Evolutionary conservation across 2,113 vertebrate genomes (phyloP).

Genomic region (Leptobrachium leishanense): DNA sequence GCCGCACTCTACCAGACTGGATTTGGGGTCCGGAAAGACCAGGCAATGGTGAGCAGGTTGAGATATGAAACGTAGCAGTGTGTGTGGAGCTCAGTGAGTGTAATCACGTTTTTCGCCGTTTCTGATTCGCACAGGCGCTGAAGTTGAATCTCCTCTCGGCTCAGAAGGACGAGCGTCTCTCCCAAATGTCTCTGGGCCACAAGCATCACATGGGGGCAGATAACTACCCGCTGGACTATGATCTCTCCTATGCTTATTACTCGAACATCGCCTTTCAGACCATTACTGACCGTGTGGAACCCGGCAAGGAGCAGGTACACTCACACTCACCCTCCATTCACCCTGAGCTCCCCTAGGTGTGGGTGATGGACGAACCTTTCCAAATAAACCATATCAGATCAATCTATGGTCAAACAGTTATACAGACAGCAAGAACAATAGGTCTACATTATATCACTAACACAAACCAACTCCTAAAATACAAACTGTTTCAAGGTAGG

Average conservation of each 20-base stretch:
- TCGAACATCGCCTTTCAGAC: slow-evolving; percentile 72
- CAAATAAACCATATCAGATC: too few species aligned
- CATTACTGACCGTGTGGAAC: slow-evolving; percentile 57
- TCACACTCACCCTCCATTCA: too few species aligned
- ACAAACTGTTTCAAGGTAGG: too few species aligned
- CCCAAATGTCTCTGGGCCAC: slow-evolving; percentile 69
- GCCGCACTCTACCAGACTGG: slow-evolving; percentile 67
- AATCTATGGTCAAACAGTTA: too few species aligned
- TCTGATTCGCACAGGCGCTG: slow-evolving; percentile 61
- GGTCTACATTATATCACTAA: too few species aligned
- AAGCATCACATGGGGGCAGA: slow-evolving; percentile 65
- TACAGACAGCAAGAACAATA: too few species aligned
- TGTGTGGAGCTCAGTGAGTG: too few species aligned
- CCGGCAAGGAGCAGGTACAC: slow-evolving; percentile 65
- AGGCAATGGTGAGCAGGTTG: slow-evolving; percentile 58
- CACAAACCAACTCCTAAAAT: too few species aligned
- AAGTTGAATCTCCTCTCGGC: slow-evolving; percentile 67
- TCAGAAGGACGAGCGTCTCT: slow-evolving; percentile 67
- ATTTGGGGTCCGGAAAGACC: slow-evolving; percentile 60
- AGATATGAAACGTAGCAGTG: too few species aligned
- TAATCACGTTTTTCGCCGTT: too few species aligned
- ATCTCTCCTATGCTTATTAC: slow-evolving; percentile 74
- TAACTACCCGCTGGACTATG: slow-evolving; percentile 57
- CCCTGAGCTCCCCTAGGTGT: too few species aligned
- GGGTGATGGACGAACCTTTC: too few species aligned